phyloP scores from a whole-genome alignment of 2,888 invertebrate species.

The Aplocera efformata region DNA sequence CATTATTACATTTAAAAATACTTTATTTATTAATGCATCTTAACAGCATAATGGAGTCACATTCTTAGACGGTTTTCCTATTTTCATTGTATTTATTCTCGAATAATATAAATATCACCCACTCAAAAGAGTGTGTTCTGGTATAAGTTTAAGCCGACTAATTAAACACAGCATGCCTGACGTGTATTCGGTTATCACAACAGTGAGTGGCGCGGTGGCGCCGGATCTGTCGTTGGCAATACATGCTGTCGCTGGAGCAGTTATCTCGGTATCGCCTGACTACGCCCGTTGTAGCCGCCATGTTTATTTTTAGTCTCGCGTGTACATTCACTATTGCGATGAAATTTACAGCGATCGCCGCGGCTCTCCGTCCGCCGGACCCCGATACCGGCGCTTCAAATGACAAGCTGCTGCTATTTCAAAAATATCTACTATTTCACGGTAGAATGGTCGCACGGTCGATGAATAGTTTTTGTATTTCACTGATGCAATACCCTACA shows the following conservation, averaged over 20 bases:
- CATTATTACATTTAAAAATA: no score
- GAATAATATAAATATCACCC: no score
- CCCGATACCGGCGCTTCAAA: conserved; percentile 56
- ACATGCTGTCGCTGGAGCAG: conserved; percentile 55
- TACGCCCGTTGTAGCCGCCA: conserved; percentile 64
- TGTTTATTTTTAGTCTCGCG: conserved; percentile 74
- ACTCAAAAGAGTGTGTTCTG: no score
- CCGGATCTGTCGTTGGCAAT: conserved; percentile 48
- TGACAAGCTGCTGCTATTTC: conserved; percentile 70
- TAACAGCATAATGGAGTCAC: no score
- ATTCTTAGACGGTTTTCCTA: no score
- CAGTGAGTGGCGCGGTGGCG: conserved; percentile 39
- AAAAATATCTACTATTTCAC: conserved; percentile 72
- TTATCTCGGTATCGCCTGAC: conserved; percentile 69
- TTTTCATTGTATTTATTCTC: no score
- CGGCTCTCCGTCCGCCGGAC: conserved; percentile 47
- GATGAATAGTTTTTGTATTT: conserved; percentile 66
- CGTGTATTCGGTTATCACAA: conserved; percentile 55
- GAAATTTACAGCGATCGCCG: conserved; percentile 68
- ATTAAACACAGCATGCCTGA: conserved; percentile 50
- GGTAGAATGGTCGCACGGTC: conserved; percentile 58
- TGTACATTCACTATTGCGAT: conserved; percentile 70
- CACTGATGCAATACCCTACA: conserved; percentile 47
- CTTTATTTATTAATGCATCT: no score
- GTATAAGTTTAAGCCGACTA: conserved; percentile 53